A percentile compares a stretch with the other conserved stretches of the same genome.
Conservation (phyloP, 2,113 vertebrate species). For the Pangasianodon gigas region DNA sequence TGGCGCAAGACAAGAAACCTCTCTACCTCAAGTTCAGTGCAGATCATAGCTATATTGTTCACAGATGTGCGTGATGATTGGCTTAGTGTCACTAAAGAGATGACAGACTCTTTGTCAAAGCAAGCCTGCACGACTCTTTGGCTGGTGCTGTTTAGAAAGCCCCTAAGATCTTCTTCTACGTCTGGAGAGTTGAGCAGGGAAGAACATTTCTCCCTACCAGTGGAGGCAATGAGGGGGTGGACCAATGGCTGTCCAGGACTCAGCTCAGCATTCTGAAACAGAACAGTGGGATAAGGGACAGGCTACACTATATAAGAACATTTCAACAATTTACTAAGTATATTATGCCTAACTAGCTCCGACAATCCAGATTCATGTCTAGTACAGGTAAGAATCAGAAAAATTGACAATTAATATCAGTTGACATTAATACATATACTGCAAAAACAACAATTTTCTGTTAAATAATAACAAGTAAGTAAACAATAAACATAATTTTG, state of each 20-base stretch:
- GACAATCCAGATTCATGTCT: neutral
- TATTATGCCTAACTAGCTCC: neutral
- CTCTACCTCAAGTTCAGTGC: conserved; percentile 62
- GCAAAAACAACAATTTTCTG: neutral
- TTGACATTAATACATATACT: neutral
- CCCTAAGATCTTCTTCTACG: conserved; percentile 30
- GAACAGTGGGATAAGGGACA: neutral
- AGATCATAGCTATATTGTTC: conserved; percentile 31
- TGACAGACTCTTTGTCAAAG: conserved; percentile 57
- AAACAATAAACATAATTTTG: neutral
- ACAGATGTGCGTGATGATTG: conserved; percentile 62
- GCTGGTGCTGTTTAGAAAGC: conserved; percentile 47
- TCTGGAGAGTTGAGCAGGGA: conserved; percentile 45
- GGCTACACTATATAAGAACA: neutral
- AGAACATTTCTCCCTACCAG: conserved; percentile 54
- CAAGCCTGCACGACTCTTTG: conserved; percentile 17
- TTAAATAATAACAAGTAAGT: neutral
- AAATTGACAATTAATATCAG: neutral
- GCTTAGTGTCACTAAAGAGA: conserved; percentile 59
- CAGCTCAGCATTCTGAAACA: conserved; percentile 53
- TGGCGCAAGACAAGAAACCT: neutral
- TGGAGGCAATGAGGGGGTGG: conserved; percentile 63
- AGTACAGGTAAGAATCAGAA: neutral
- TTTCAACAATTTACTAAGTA: neutral
- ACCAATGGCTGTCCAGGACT: conserved; percentile 41